These are phyloP conservation scores for Conchocele bisecta DNA, from an alignment of 2,888 invertebrate genomes.

Conservation along the genomic window DNA sequence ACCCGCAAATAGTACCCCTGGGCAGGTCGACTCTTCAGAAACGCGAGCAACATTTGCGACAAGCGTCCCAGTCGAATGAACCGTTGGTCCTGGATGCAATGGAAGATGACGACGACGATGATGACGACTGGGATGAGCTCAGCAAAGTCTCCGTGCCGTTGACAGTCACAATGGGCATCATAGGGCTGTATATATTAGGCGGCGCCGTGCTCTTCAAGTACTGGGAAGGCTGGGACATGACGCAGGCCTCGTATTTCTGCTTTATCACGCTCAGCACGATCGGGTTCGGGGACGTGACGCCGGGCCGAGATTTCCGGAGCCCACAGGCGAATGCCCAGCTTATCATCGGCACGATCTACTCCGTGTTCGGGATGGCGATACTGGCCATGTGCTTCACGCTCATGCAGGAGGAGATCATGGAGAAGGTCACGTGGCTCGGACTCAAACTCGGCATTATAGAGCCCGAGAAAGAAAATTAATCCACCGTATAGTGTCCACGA, in stretches of 20 bases:
- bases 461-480: too few species aligned
- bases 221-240: slow-evolving; percentile 82
- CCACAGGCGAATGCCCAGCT: slow-evolving; percentile 77
- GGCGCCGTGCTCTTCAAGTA: slow-evolving; percentile 81
- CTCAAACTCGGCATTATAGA: slow-evolving; percentile 79
- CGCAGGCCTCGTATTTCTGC: slow-evolving; percentile 82
- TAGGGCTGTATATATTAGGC: slow-evolving; percentile 80
- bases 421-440: slow-evolving; percentile 81
- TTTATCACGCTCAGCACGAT: slow-evolving; percentile 82
- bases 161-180: slow-evolving; percentile 82
- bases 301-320: slow-evolving; percentile 77
- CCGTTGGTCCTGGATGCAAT: too few species aligned
- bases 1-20: too few species aligned
- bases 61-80: too few species aligned
- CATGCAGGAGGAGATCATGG: slow-evolving; percentile 82
- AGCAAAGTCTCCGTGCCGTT: slow-evolving; percentile 81
- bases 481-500: too few species aligned
- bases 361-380: slow-evolving; percentile 82
- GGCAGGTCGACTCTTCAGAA: too few species aligned
- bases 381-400: slow-evolving; percentile 83
- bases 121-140: slow-evolving; percentile 55
- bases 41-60: too few species aligned
- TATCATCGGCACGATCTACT: slow-evolving; percentile 80
- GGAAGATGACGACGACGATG: slow-evolving; percentile 72
- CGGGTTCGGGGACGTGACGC: slow-evolving; percentile 81